Evolutionary conservation across 2,888 invertebrate genomes (phyloP), one percentile per base, ranked within the genome.

Genomic region (Drosophila fungiperda): DNA sequence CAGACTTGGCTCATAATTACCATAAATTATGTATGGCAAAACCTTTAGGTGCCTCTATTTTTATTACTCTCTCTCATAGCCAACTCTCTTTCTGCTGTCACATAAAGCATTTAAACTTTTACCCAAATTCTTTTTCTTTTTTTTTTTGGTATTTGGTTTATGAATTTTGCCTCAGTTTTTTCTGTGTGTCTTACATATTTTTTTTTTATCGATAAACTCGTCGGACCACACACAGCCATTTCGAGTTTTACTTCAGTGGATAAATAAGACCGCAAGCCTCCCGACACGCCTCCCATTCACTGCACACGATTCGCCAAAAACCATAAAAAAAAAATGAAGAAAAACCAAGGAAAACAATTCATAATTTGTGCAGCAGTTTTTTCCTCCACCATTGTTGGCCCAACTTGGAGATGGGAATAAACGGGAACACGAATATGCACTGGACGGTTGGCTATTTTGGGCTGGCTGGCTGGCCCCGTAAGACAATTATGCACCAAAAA

Each of bases 401-500:
- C 40, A 3, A 20, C 23, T 58, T 58, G 58, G 45, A 59, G 70
- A 36, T 68, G 68, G 61, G 38, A 53, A 53, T 32, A 32, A 17
- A 17, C 20, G 52, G 36, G 57, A 57, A 42, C 52, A 52, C 36
- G 35, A 50, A 60, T 60, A n/a, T 60, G 40, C 36, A 52, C 17
- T 32, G 67, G 42, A 59, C 40, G n/a, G 42, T 20, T 57, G 57
- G 57, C 32, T 32, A 42, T 57, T 42, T 57, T 32, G 42, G 57
- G 20, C 32, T 40, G 50, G 3, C 48, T 72, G 49, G 29, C 49
- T 17, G n/a, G 49, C 49, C 49, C 76, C 82, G 73, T 68, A 83
- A 76, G 75, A 80, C 80, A 84, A 87, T 78, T 78, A 73, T 82
- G 75, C 78, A 33, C 73, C 80, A 80, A 76, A 74, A 74, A 80